These are phyloP conservation scores for Cerastis rubricosa DNA, from an alignment of 2,888 invertebrate species.

Conservation along the genomic window DNA sequence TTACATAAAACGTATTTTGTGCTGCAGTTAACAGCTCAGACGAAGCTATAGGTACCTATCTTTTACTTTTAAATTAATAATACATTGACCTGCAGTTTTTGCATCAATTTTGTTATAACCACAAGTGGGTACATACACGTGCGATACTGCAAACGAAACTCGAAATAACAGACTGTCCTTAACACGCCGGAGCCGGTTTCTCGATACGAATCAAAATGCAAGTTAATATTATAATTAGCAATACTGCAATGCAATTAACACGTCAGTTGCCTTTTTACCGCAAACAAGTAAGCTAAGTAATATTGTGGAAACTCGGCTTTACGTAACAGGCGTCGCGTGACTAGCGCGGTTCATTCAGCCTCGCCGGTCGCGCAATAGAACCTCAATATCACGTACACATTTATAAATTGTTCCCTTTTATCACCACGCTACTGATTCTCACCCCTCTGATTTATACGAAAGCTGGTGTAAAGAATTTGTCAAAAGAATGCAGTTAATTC, in stretches of 20 bases:
- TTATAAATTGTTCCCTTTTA: conserved; percentile 58
- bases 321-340: conserved; percentile 86
- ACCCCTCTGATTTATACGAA: conserved; percentile 11
- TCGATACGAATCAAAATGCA: conserved; percentile 78
- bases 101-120: conserved; percentile 30
- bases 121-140: conserved; percentile 13
- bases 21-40: conserved; percentile 1
- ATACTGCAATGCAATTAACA: conserved; percentile 86
- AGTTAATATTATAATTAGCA: conserved; percentile 81
- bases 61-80: conserved; percentile 30
- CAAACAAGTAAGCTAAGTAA: conserved; percentile 83
- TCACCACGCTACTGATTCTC: conserved; percentile 30
- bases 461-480: conserved; percentile 1
- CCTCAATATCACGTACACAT: conserved; percentile 51
- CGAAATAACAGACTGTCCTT: conserved; percentile 69
- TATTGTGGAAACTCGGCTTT: conserved; percentile 82
- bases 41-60: background rate
- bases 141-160: conserved; percentile 61
- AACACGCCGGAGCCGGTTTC: conserved; percentile 72
- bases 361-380: conserved; percentile 58
- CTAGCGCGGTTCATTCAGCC: conserved; percentile 84
- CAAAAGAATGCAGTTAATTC: conserved; percentile 2
- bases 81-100: conserved; percentile 48
- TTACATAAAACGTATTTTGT: conserved; percentile 23
- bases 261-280: conserved; percentile 84